Percentiles rank a stretch among this genome's conserved stretches.
Conservation (phyloP, 2,888 invertebrate genomes). For the Xylophagus ater region DNA sequence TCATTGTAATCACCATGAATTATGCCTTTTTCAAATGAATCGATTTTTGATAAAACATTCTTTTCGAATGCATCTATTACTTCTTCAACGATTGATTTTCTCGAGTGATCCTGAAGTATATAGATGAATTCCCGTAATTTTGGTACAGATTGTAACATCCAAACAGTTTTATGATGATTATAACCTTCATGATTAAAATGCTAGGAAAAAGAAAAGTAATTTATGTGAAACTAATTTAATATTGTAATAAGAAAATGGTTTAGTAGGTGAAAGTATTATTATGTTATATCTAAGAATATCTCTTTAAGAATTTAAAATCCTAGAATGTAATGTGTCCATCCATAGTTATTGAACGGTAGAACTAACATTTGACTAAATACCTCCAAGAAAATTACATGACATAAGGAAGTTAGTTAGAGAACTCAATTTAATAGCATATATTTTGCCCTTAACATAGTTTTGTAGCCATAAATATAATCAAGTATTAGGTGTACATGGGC, state of each 20-base stretch:
- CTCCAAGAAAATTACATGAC: too few relatives aligned
- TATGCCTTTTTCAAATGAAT: constrained; percentile 51
- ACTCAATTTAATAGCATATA: too few relatives aligned
- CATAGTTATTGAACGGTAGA: too few relatives aligned
- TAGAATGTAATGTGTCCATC: background rate
- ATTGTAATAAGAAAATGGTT: background rate
- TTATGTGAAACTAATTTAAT: background rate
- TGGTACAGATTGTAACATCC: constrained; percentile 63
- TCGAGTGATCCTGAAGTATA: constrained; percentile 52
- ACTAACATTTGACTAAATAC: too few relatives aligned
- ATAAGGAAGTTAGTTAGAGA: too few relatives aligned
- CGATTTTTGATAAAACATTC: constrained; percentile 47
- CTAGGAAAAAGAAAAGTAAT: constrained; percentile 35
- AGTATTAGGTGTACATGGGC: too few relatives aligned
- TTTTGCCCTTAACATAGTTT: too few relatives aligned
- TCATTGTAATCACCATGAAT: constrained; percentile 91
- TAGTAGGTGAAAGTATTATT: background rate
- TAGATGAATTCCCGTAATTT: constrained; percentile 57
- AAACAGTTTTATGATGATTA: constrained; percentile 53
- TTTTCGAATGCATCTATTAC: constrained; percentile 53
- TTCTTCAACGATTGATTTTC: constrained; percentile 48
- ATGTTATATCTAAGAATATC: too few relatives aligned
- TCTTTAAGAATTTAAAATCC: too few relatives aligned
- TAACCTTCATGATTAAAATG: constrained; percentile 62
- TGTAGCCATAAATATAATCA: too few relatives aligned